phyloP scores from a whole-genome alignment of 2,888 invertebrate genomes.

The Leptura quadrifasciata region DNA sequence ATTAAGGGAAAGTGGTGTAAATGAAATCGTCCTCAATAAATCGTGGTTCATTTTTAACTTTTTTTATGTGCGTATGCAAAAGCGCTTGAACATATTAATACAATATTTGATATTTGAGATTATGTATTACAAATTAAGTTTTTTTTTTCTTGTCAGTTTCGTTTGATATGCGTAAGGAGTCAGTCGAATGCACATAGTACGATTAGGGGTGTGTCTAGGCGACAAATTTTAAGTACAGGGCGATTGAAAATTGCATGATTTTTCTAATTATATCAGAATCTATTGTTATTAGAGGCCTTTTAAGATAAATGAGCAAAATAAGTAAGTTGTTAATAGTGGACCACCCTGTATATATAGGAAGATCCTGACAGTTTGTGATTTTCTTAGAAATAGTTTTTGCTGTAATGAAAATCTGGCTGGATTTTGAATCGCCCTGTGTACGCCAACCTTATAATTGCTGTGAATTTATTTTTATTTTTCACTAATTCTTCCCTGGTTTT shows the following conservation, averaged over 20 bases:
- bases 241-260: background rate
- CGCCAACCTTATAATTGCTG: background rate
- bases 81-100: too few species aligned
- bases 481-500: background rate
- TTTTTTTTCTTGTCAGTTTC: background rate
- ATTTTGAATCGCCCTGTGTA: slow-evolving; percentile 3
- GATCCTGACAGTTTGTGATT: background rate
- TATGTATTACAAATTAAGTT: background rate
- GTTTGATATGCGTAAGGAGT: background rate
- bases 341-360: slow-evolving; percentile 25
- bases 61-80: too few species aligned
- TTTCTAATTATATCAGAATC: background rate
- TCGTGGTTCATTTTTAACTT: too few species aligned
- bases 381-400: background rate
- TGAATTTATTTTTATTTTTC: slow-evolving; percentile 11
- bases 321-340: slow-evolving; percentile 7
- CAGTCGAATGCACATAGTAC: background rate
- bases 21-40: too few species aligned
- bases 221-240: background rate
- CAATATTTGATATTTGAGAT: too few species aligned
- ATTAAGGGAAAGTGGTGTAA: too few species aligned
- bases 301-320: background rate
- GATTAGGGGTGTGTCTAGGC: background rate
- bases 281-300: background rate
- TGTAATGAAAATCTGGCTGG: background rate